Evolutionary conservation across 2,113 vertebrate genomes (phyloP).

Genomic region (Orycteropus afer): DNA sequence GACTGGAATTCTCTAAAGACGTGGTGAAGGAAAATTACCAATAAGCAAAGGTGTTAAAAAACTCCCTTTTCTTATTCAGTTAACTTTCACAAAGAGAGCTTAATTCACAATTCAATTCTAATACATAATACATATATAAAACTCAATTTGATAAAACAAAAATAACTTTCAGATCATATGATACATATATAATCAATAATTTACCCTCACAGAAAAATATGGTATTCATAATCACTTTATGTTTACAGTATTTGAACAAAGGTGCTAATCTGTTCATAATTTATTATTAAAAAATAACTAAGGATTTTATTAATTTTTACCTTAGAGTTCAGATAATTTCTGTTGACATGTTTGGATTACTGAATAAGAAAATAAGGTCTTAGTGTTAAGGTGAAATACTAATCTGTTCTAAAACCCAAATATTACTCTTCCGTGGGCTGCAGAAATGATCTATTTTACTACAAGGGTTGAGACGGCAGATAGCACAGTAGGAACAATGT

Average conservation of each 20-base stretch:
- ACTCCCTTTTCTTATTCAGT: conserved; percentile 33
- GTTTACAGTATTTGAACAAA: conserved; percentile 50
- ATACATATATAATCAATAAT: conserved; percentile 36
- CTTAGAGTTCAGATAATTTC: conserved; percentile 42
- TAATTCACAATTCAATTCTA: conserved; percentile 54
- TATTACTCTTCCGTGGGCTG: background rate
- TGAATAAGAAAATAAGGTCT: conserved; percentile 39
- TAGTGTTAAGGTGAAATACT: conserved; percentile 40
- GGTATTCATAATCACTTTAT: conserved; percentile 9
- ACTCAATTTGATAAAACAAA: conserved; percentile 50
- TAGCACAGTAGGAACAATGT: background rate
- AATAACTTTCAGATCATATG: conserved; percentile 30
- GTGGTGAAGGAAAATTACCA: background rate
- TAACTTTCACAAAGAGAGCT: conserved; percentile 56
- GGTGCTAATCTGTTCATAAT: conserved; percentile 48
- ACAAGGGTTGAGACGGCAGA: background rate
- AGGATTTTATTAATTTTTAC: conserved; percentile 25
- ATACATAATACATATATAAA: conserved; percentile 43
- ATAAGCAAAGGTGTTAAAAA: conserved; percentile 5
- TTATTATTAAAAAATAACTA: conserved; percentile 46
- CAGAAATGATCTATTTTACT: background rate
- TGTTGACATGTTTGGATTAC: conserved; percentile 13
- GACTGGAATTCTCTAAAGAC: background rate
- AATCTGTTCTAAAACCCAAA: conserved; percentile 33
- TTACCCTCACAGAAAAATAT: conserved; percentile 48